Base-by-base conservation (phyloP, 2,113 vertebrate species). In the Pimephales promelas region DNA sequence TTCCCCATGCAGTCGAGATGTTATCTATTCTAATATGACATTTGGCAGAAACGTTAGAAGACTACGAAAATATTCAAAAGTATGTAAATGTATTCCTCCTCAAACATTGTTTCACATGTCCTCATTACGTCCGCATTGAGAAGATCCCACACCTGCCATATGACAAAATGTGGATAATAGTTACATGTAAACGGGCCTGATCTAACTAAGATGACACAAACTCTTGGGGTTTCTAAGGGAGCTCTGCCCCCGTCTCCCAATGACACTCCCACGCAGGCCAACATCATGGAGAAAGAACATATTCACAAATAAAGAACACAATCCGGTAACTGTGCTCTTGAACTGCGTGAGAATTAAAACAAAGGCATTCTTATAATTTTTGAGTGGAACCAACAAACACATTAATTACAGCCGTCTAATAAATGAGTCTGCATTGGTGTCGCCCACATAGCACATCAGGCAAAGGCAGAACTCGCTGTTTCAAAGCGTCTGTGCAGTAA, bases 111-210 rank as follows among this genome's bases (percentile, higher is more conserved):
- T 88, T 86, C 79, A 86, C 78, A 73, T 85, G 86, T 89, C 85
- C 92, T 94, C 92, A 93, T 93, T 94, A 94, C 87, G 91, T 93
- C 91, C 89, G 86, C 88, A 88, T 91, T 92, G 88, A 94, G 92
- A 90, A 90, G 87, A 89, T 91, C 90, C 89, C 86, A 90, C 90
- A 93, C 91, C 92, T 94, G 93, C 92, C 92, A 93, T 88, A 88
- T 90, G 77, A 83, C 87, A 83, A 87, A 86, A 56, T 59, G 77
- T 3, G 36, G 72, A 85, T 87, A 88, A 88, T 79, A 85, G 85
- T 71, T 74, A 24, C 34, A 34, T 36, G 77, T 73, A 84, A 84
- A 84, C 56, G 43, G 77, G 57, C 49, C 45, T 49, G 68, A 74
- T 80, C 40, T 79, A 40, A 80, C 45, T 31, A 77, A 62, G 52